These are phyloP conservation scores for Myotis findleyi DNA, from an alignment of 2,797 vertebrate genomes.

Conservation along the genomic window DNA sequence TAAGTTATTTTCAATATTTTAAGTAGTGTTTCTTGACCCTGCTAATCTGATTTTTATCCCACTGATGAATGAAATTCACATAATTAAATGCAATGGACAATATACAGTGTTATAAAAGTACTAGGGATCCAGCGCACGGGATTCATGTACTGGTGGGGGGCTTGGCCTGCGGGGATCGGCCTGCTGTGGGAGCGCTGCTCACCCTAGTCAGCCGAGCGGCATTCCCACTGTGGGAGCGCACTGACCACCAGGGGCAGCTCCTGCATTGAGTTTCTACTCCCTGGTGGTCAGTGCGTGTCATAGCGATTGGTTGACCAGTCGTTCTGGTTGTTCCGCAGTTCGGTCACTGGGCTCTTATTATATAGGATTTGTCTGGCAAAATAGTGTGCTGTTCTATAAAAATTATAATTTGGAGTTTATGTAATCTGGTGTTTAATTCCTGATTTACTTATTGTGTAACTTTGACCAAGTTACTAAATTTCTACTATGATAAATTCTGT, in stretches of 20 bases:
- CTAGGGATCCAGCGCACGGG: no score
- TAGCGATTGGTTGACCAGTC: no score
- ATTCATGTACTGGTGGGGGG: no score
- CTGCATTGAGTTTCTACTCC: no score
- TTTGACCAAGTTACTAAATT: neutral
- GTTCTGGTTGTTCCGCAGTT: no score
- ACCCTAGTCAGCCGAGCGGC: rapidly evolving
- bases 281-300: no score
- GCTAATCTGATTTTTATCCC: conserved; percentile 24
- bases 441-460: neutral
- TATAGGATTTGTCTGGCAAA: neutral
- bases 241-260: no score
- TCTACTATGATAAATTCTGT: conserved; percentile 12
- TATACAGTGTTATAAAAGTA: no score
- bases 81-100: neutral
- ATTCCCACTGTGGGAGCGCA: no score
- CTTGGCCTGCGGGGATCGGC: no score
- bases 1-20: neutral
- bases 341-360: no score
- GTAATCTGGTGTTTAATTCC: neutral
- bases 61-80: neutral
- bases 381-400: neutral
- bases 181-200: no score
- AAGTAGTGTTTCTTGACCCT: conserved; percentile 6
- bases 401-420: neutral